Evolutionary conservation across 92 coral and sea anemone genomes (phyloP).

Genomic region (Zoanthus sansibaricus): DNA sequence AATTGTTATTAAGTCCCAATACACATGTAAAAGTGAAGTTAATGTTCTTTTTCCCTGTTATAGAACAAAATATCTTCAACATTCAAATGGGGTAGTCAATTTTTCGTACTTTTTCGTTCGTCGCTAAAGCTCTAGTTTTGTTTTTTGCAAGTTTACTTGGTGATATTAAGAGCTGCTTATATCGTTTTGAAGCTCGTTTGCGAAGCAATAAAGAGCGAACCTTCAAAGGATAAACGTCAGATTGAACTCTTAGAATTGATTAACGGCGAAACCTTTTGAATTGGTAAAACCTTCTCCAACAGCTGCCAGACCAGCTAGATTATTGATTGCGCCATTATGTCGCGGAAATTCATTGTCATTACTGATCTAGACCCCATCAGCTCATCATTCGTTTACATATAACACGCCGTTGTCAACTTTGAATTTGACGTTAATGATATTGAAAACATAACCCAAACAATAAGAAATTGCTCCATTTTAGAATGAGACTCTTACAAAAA

Average conservation of each 20-base stretch:
- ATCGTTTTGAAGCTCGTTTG: neutral
- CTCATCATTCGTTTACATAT: neutral
- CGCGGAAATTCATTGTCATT: neutral
- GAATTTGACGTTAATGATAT: neutral
- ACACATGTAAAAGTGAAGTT: no score
- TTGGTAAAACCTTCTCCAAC: neutral
- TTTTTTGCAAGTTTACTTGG: neutral
- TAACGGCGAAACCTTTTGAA: neutral
- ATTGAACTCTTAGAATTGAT: neutral
- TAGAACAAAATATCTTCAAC: neutral
- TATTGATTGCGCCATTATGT: neutral
- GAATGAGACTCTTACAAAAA: neutral
- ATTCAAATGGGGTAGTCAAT: neutral
- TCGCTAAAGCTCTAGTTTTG: no score
- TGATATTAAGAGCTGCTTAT: neutral
- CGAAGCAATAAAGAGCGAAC: neutral
- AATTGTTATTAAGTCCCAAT: no score
- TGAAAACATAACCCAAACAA: neutral
- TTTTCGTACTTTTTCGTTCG: neutral
- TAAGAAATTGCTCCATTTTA: neutral
- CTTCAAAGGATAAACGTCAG: neutral
- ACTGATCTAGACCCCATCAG: neutral
- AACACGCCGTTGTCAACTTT: neutral
- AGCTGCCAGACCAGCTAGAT: neutral
- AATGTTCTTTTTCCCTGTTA: neutral